Conservation (phyloP, 2,888 invertebrate genomes). For the Phoenoteleia sp. region DNA sequence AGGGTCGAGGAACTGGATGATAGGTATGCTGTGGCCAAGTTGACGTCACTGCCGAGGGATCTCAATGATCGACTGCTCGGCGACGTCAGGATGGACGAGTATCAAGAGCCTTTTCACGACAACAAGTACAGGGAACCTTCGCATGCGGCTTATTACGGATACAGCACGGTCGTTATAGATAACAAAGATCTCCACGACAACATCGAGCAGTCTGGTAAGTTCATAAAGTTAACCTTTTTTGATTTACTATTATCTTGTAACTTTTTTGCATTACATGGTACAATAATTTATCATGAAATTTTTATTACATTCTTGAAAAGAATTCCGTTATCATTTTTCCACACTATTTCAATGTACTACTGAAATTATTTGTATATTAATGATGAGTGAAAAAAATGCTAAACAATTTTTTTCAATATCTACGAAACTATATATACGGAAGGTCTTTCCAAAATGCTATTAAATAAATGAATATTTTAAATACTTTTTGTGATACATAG, state of each 20-base stretch:
- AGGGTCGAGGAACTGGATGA: slow-evolving; percentile 89
- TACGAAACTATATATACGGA: too few relatives aligned
- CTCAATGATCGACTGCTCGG: slow-evolving; percentile 85
- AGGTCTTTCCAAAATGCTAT: too few relatives aligned
- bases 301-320: too few relatives aligned
- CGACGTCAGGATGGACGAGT: slow-evolving; percentile 85
- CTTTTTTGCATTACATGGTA: too few relatives aligned
- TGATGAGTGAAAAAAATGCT: too few relatives aligned
- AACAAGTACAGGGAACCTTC: slow-evolving; percentile 85
- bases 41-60: slow-evolving; percentile 84
- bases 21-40: slow-evolving; percentile 84
- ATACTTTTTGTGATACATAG: too few relatives aligned
- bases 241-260: not conserved
- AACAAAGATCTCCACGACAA: slow-evolving; percentile 86
- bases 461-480: too few relatives aligned
- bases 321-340: too few relatives aligned
- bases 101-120: slow-evolving; percentile 86
- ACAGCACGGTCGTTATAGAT: slow-evolving; percentile 86
- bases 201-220: slow-evolving; percentile 85
- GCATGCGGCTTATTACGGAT: slow-evolving; percentile 86
- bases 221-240: not conserved
- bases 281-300: too few relatives aligned
- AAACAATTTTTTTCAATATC: too few relatives aligned
- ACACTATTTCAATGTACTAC: too few relatives aligned
- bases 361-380: too few relatives aligned